Evolutionary conservation across 1,140 invertebrate genomes (phyloP).

Genomic region (Papilio xuthus): DNA sequence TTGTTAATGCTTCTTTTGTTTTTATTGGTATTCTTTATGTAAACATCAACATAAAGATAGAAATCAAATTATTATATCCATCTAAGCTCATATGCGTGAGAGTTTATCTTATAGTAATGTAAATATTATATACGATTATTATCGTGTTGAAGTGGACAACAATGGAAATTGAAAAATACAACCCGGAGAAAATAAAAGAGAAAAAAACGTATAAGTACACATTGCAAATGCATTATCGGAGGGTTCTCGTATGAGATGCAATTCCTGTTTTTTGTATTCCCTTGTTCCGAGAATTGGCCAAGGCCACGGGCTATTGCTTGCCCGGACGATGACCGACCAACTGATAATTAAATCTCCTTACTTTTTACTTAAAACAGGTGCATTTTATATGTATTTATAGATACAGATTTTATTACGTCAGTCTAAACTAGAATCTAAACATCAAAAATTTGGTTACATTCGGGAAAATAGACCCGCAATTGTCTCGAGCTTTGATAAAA

Average conservation of each 20-base stretch:
- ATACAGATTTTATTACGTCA: neutral
- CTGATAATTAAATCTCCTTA: neutral
- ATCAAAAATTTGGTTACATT: neutral
- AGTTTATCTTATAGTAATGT: too few species aligned
- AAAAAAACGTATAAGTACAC: neutral
- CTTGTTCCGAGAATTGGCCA: conserved; percentile 5
- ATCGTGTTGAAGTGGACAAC: neutral
- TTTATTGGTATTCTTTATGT: too few species aligned
- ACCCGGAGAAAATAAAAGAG: neutral
- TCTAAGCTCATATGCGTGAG: too few species aligned
- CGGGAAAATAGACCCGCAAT: neutral
- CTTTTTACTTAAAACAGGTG: conserved; percentile 26
- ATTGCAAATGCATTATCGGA: neutral
- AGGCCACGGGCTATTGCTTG: neutral
- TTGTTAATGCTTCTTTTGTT: neutral
- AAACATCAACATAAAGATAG: too few species aligned
- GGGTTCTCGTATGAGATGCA: conserved; percentile 17
- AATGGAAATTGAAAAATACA: neutral
- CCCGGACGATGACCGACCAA: conserved; percentile 2
- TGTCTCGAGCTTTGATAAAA: neutral
- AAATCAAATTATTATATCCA: too few species aligned
- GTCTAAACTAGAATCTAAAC: neutral
- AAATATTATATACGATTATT: neutral
- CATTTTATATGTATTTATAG: neutral
- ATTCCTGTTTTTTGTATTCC: conserved; percentile 30